Evolutionary conservation across 2,888 invertebrate species (phyloP).

Genomic region (Stictocephala bisonia): DNA sequence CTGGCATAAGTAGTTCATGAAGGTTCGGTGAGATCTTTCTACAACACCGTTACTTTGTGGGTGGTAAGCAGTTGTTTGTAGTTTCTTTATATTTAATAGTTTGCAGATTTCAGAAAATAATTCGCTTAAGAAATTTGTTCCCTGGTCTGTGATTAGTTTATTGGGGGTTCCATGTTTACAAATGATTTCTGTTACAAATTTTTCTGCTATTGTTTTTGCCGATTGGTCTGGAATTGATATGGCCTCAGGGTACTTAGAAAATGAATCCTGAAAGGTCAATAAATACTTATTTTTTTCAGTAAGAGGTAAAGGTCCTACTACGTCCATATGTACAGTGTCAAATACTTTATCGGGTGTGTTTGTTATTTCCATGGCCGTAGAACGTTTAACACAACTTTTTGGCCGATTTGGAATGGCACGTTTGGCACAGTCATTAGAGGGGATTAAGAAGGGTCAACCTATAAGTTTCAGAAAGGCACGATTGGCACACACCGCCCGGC

Average conservation of each 20-base stretch:
- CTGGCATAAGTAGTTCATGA: background rate
- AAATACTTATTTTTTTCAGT: background rate
- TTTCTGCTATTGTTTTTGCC: background rate
- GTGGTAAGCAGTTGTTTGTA: constrained; percentile 1
- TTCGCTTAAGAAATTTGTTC: background rate
- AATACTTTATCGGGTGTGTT: background rate
- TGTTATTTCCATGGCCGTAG: constrained; percentile 2
- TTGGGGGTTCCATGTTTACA: constrained; percentile 3
- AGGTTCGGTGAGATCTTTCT: background rate
- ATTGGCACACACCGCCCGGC: too few relatives aligned
- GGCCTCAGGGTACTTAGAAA: background rate
- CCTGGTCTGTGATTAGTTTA: background rate
- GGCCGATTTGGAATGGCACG: too few relatives aligned
- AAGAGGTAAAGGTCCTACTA: background rate
- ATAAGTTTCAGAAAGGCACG: too few relatives aligned
- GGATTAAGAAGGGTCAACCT: too few relatives aligned
- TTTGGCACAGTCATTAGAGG: too few relatives aligned
- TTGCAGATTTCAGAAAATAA: constrained; percentile 6
- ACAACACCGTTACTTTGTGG: background rate
- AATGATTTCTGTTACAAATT: background rate
- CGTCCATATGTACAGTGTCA: background rate
- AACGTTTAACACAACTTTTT: too few relatives aligned
- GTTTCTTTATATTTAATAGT: constrained; percentile 1
- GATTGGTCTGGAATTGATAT: background rate
- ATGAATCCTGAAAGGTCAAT: background rate